These are phyloP conservation scores for Microtus montanus DNA, from an alignment of 2,113 vertebrate species.

Conservation along the genomic window DNA sequence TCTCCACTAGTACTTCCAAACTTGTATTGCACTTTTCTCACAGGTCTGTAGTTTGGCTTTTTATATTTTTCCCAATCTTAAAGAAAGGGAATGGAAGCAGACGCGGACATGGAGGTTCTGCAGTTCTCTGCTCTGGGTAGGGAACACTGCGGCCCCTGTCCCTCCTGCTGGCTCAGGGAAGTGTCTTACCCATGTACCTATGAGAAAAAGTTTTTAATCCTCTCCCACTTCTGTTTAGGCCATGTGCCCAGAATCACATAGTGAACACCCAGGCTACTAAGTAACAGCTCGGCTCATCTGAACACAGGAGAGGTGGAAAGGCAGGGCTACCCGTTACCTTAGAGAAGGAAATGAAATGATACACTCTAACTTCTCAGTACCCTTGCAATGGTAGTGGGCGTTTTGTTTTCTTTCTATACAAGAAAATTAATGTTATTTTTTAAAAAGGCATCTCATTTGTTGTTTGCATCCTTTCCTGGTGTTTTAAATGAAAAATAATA, in stretches of 20 bases:
- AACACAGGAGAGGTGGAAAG: conserved; percentile 5
- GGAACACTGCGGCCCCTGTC: background rate
- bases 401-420: conserved; percentile 68
- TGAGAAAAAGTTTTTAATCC: conserved; percentile 35
- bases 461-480: conserved; percentile 65
- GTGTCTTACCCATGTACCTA: conserved; percentile 27
- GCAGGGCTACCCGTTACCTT: conserved; percentile 24
- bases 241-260: conserved; percentile 27
- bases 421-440: conserved; percentile 75
- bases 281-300: conserved; percentile 40
- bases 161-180: conserved; percentile 75
- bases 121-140: background rate
- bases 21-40: conserved; percentile 47
- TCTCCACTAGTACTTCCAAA: conserved; percentile 29
- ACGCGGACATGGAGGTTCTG: conserved; percentile 20
- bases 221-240: conserved; percentile 51
- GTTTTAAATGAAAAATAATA: conserved; percentile 61
- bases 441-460: conserved; percentile 64
- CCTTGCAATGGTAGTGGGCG: conserved; percentile 50
- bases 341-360: conserved; percentile 59
- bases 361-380: conserved; percentile 76
- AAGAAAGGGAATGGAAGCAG: conserved; percentile 64
- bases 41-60: conserved; percentile 39
- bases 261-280: conserved; percentile 31
- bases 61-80: background rate